Evolutionary conservation across 1,140 invertebrate genomes (phyloP).

Genomic region (Araneus ventricosus): DNA sequence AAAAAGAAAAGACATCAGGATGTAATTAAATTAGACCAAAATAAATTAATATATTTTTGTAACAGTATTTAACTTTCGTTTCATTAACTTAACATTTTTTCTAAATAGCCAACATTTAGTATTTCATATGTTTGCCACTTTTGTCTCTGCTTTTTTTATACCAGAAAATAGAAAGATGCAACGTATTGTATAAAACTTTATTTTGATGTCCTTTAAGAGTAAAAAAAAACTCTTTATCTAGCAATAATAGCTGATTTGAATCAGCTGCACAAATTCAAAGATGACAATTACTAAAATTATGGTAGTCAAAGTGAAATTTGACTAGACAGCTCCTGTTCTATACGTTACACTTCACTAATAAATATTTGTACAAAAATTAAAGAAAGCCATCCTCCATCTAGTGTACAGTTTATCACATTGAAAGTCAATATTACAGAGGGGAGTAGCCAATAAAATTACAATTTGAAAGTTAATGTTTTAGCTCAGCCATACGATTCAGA

Average conservation of each 20-base stretch:
- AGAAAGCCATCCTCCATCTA: constrained; percentile 11
- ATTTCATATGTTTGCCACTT: too few relatives aligned
- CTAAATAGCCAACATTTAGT: too few relatives aligned
- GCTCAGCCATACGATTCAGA: constrained; percentile 92
- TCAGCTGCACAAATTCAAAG: constrained; percentile 3
- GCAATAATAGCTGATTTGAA: neutral
- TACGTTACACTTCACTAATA: constrained; percentile 27
- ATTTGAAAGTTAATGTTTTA: constrained; percentile 54
- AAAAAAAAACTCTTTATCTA: neutral
- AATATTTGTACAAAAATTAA: constrained; percentile 56
- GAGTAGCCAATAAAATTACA: neutral
- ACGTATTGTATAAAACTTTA: constrained; percentile 17
- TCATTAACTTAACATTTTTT: too few relatives aligned
- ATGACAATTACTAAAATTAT: neutral
- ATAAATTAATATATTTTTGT: too few relatives aligned
- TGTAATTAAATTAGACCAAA: too few relatives aligned
- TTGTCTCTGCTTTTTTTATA: neutral
- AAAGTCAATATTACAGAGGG: constrained; percentile 34
- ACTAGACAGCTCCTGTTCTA: neutral
- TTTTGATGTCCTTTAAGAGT: neutral
- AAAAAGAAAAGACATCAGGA: too few relatives aligned
- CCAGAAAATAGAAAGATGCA: neutral
- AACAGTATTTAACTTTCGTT: too few relatives aligned
- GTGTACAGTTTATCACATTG: constrained; percentile 49
- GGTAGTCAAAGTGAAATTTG: constrained; percentile 11